Evolutionary conservation across 1,140 invertebrate genomes (phyloP), one percentile per base, ranked within the genome.

Genomic region (Brachionus calyciflorus): DNA sequence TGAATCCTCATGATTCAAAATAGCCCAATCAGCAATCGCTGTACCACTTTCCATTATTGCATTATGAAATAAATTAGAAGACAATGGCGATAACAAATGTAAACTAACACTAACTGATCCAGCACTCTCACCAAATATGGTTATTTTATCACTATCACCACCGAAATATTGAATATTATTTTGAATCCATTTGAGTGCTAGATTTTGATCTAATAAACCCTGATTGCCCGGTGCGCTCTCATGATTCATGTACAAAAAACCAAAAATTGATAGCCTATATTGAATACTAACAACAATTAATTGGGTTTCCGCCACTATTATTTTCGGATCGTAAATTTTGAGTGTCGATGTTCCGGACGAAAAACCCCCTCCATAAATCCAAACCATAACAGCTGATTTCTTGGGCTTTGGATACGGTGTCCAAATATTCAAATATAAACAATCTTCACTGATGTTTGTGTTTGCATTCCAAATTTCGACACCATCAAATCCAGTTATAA

Each of bases 321-420:
- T 91, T 79, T 86, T 85, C 65, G 90, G 92, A 86, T 98, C 93
- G 85, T 98, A 98, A n/a, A 98, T 89, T 83, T 97, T 93, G 78
- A 98, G 86, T 19, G 93, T 95, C 92, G 21, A 94, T 94, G 44
- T 93, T 80, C 83, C 53, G 49, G 78, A 9, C 83, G 93, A 94
- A 86, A 96, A 98, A 1, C 94, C 93, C 40, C 95, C 95, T 41
- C 96, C 95, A 84, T 93, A 98, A 78, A 98, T 91, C 94, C 94
- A 98, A 40, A 97, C 81, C 80, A 53, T 79, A 80, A 40, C 82
- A 77, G 78, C 79, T 77, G 51, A 80, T 80, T 78, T 82, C 24
- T 84, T 85, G 51, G 82, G 78, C 19, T 41, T 63, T 81, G 84
- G 81, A 89, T 87, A 26, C 0, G 94, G 93, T 77, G 89, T 84